Evolutionary conservation across 2,888 invertebrate genomes (phyloP), one percentile per base, ranked within the genome.

Genomic region (Branchipolynoe longqiensis): DNA sequence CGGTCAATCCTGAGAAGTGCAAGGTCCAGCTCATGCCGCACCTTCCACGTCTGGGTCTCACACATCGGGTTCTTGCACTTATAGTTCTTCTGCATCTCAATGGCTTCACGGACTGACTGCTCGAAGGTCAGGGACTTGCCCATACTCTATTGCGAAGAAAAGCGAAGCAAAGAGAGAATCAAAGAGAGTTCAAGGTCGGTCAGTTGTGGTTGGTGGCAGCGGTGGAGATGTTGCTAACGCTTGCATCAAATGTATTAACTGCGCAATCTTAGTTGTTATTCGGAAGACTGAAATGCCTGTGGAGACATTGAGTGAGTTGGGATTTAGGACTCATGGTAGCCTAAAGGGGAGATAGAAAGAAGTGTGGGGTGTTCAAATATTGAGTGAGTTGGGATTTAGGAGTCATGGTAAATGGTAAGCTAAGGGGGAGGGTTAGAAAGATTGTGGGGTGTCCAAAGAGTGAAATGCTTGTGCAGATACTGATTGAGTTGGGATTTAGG

Each of bases 21-120:
- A 94, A 97, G 96, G 93, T 98, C 97, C 90, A 98, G 95, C 93
- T 98, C 97, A 93, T 98, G 96, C 90, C 97, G 96, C 74, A 97
- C 97, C 92, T 97, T 97, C 97, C 98, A 98, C 88, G 98, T 88
- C 86, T 93, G 92, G 12, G 92, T 92, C 86, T 93, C 93, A 90
- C 93, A 93, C 18, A 92, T 87, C 1, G 92, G 96, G 94, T 97
- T 97, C 86, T 95, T 95, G 93, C 97, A 96, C 86, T 96, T 95
- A 92, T 96, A 96, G 91, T 96, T 96, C 89, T 95, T 95, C 64
- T 96, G 94, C 87, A 96, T 95, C 91, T 96, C 96, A 90, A 96
- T 96, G 14, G 97, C 96, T 93, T 97, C 96, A 91, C 95, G 96
- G 3, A 96, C 96, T 6, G 97, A 96, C 1, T 96, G 96, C 12